phyloP scores from a whole-genome alignment of 2,888 invertebrate genomes.

The Sminthurides aquaticus region DNA sequence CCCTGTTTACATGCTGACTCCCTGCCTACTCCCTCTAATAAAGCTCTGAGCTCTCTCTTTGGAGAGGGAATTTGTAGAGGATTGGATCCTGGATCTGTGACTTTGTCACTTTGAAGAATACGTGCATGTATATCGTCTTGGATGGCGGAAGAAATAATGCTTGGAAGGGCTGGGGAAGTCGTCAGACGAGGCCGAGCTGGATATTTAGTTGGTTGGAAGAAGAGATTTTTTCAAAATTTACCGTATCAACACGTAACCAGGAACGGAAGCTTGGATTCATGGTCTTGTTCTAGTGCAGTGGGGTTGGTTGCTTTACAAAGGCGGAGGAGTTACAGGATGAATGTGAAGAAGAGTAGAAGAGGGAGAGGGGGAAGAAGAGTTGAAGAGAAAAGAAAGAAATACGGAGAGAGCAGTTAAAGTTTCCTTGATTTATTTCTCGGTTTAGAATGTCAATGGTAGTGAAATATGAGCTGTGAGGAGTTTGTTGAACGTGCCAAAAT shows the following conservation, averaged over 20 bases:
- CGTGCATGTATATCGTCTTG: too few species aligned
- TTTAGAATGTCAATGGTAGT: slow-evolving; percentile 23
- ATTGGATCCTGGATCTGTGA: too few species aligned
- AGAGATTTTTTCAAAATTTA: too few species aligned
- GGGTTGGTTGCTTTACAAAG: background rate
- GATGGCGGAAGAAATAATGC: too few species aligned
- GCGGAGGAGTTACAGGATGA: background rate
- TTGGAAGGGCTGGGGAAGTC: too few species aligned
- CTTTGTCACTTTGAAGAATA: background rate
- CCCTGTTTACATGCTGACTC: background rate
- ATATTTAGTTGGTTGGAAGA: too few species aligned
- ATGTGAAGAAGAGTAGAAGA: background rate
- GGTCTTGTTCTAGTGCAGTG: background rate
- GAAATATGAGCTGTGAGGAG: slow-evolving; percentile 21
- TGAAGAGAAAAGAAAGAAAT: background rate
- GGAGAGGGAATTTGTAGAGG: too few species aligned
- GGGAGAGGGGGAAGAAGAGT: background rate
- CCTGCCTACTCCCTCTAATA: too few species aligned
- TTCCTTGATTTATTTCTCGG: slow-evolving; percentile 23
- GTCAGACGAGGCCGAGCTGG: too few species aligned
- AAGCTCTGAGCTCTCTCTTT: too few species aligned
- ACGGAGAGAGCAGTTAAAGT: slow-evolving; percentile 1
- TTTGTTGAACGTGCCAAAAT: slow-evolving; percentile 26
- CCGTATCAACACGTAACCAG: too few species aligned
- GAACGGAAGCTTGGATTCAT: background rate